A percentile compares a stretch with the other conserved stretches of the same genome.
phyloP scores from a whole-genome alignment of 1,140 invertebrate genomes.

The Grapholita molesta region DNA sequence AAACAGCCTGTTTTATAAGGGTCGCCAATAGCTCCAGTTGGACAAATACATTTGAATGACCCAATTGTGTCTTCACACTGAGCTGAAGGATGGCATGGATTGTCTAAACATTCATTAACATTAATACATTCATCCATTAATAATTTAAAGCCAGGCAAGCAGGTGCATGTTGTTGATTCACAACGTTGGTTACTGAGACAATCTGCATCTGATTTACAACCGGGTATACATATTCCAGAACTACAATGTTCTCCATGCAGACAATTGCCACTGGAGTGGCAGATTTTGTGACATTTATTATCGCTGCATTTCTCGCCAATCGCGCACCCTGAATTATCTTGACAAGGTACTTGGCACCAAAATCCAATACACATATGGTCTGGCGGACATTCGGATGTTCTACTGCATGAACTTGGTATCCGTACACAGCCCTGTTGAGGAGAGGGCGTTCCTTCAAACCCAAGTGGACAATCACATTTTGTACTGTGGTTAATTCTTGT shows the following conservation, averaged over 20 bases:
- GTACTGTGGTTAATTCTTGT: conserved; percentile 84
- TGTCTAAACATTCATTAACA: conserved; percentile 87
- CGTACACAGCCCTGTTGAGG: conserved; percentile 92
- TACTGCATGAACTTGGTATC: conserved; percentile 82
- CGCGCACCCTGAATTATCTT: conserved; percentile 84
- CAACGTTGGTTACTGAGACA: conserved; percentile 90
- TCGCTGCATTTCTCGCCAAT: conserved; percentile 90
- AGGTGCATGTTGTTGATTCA: conserved; percentile 87
- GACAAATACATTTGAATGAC: conserved; percentile 89
- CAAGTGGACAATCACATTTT: conserved; percentile 87
- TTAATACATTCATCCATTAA: conserved; percentile 85
- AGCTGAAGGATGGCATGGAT: conserved; percentile 89
- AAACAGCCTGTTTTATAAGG: conserved; percentile 86
- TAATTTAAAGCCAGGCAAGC: conserved; percentile 84
- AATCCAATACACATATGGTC: conserved; percentile 86
- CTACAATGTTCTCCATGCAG: conserved; percentile 91
- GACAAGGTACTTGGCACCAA: conserved; percentile 87
- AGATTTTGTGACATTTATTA: conserved; percentile 89
- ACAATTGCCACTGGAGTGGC: conserved; percentile 93
- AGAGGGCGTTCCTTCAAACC: conserved; percentile 93
- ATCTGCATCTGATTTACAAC: conserved; percentile 89
- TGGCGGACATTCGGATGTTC: conserved; percentile 83
- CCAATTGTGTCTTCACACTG: conserved; percentile 89
- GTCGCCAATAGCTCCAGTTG: conserved; percentile 88
- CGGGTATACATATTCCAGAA: conserved; percentile 88